phyloP scores from a whole-genome alignment of 2,888 invertebrate species.

The Eurois occulta region DNA sequence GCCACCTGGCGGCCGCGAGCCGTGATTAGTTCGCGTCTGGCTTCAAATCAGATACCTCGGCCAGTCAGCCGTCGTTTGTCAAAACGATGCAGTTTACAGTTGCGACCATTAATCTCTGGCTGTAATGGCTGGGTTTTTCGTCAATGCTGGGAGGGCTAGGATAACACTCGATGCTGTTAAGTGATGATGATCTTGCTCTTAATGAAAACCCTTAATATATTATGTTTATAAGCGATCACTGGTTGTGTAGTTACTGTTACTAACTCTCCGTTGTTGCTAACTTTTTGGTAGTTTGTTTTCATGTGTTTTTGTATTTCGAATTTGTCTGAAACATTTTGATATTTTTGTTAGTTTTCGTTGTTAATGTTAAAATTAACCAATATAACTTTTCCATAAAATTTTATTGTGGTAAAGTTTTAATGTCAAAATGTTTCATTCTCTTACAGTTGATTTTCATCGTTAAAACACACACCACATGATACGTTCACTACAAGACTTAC shows the following conservation, averaged over 20 bases:
- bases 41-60: constrained; percentile 55
- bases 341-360: neutral
- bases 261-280: neutral
- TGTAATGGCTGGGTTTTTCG: constrained; percentile 23
- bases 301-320: neutral
- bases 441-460: neutral
- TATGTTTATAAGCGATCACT: neutral
- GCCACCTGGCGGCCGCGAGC: constrained; percentile 58
- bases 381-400: too few relatives aligned
- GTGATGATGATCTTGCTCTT: neutral
- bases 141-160: neutral
- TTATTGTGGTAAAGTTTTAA: too few relatives aligned
- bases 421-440: too few relatives aligned
- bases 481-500: neutral
- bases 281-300: neutral
- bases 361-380: too few relatives aligned
- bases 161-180: neutral
- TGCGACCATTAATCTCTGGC: constrained; percentile 19
- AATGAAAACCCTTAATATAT: neutral
- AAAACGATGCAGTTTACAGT: constrained; percentile 44
- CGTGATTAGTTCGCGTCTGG: constrained; percentile 59
- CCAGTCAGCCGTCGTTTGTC: constrained; percentile 47
- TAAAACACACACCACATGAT: neutral
- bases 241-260: neutral
- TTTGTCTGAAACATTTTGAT: neutral